Percentiles rank a stretch among this genome's conserved stretches.
Evolutionary conservation across 2,797 vertebrate genomes (phyloP).

Genomic region (Botia kubotai): DNA sequence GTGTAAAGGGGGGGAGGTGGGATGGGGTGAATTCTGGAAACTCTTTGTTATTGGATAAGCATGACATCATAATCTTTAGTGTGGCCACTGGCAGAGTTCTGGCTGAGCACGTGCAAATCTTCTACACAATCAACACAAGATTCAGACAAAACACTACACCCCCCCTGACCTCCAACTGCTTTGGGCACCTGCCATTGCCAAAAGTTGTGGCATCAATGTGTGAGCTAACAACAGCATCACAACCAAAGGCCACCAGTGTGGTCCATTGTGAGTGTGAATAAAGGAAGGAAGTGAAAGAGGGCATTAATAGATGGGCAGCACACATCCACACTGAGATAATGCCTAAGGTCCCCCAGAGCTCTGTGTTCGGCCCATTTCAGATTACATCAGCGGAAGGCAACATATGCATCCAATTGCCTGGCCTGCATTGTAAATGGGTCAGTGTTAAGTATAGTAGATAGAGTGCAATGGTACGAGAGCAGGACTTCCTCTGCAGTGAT

Average conservation of each 20-base stretch:
- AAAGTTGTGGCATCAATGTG: constrained; percentile 66
- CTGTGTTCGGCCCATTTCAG: constrained; percentile 70
- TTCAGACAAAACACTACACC: constrained; percentile 34
- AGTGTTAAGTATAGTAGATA: constrained; percentile 52
- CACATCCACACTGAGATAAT: constrained; percentile 71
- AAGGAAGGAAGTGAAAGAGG: constrained; percentile 75
- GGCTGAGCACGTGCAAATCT: constrained; percentile 78
- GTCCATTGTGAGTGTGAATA: constrained; percentile 78
- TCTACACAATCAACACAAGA: constrained; percentile 64
- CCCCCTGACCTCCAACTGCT: constrained; percentile 31
- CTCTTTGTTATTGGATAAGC: constrained; percentile 83
- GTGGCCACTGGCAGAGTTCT: constrained; percentile 76
- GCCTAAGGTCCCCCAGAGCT: constrained; percentile 67
- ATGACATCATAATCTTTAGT: constrained; percentile 86
- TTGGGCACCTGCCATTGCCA: constrained; percentile 72
- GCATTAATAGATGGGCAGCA: constrained; percentile 76
- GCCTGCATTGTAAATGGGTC: constrained; percentile 46
- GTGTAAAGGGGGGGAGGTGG: constrained; percentile 65
- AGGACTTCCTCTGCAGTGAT: constrained; percentile 51
- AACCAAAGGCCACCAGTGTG: constrained; percentile 80
- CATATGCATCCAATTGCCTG: constrained; percentile 42
- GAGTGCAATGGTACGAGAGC: constrained; percentile 42
- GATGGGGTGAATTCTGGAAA: constrained; percentile 70
- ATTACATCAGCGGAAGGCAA: constrained; percentile 62
- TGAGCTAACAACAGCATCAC: constrained; percentile 66